These are phyloP conservation scores for Cuculus canorus DNA, from an alignment of 2,797 vertebrate species.

Conservation along the genomic window DNA sequence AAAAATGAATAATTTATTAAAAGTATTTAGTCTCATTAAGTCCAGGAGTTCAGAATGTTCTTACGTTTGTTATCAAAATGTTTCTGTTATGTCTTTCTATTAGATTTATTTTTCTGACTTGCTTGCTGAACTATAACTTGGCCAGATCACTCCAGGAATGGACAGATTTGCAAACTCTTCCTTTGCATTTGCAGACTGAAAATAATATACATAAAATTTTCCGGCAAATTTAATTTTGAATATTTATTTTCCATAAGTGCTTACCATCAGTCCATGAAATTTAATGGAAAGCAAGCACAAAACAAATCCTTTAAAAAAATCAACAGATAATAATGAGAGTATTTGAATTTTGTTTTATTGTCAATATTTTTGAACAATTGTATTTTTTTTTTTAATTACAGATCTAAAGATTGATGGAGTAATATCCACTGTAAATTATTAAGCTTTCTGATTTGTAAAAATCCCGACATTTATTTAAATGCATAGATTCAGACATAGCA, in stretches of 20 bases:
- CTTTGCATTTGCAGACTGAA: background rate
- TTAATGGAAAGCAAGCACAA: background rate
- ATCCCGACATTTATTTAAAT: background rate
- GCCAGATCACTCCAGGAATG: background rate
- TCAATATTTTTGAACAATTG: background rate
- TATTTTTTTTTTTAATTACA: background rate
- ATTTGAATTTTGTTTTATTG: background rate
- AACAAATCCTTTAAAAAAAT: background rate
- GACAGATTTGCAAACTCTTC: background rate
- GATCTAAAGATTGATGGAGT: background rate
- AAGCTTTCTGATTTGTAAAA: background rate
- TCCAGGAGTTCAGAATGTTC: background rate
- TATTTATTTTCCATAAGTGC: background rate
- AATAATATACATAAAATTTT: background rate
- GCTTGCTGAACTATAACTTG: background rate
- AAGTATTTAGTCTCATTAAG: background rate
- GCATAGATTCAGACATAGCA: background rate
- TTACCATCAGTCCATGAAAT: background rate
- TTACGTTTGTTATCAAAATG: background rate
- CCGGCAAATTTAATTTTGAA: background rate
- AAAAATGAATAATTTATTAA: slow-evolving; percentile 18
- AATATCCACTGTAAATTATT: background rate
- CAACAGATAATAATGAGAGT: background rate
- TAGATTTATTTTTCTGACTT: background rate
- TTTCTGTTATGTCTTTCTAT: background rate